These are phyloP conservation scores for Pachypanchax playfairii DNA, from an alignment of 2,113 vertebrate species.

Conservation along the genomic window DNA sequence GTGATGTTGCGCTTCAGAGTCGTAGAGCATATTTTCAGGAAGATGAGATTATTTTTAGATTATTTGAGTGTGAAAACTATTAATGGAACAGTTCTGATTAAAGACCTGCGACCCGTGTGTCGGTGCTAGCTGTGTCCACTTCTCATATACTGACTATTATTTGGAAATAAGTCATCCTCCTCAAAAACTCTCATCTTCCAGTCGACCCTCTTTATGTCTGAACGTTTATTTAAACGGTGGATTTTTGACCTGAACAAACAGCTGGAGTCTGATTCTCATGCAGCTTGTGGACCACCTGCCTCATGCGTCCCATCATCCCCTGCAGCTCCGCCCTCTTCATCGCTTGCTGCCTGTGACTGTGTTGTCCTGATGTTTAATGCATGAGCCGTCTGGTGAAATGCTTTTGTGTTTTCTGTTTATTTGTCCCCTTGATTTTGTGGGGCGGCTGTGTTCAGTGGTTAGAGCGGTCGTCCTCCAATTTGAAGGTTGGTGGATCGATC, in stretches of 20 bases:
- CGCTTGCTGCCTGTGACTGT: conserved; percentile 19
- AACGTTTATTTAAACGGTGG: not conserved
- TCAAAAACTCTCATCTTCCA: not conserved
- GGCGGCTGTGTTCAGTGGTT: conserved; percentile 27
- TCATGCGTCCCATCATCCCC: conserved; percentile 3
- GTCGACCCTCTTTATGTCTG: not conserved
- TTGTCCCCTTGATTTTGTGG: not conserved
- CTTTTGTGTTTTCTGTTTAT: conserved; percentile 16
- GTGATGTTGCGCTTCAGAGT: too few species aligned
- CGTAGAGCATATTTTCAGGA: too few species aligned
- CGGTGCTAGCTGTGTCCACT: too few species aligned
- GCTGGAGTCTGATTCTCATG: conserved; percentile 1
- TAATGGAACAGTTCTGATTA: too few species aligned
- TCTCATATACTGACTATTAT: too few species aligned
- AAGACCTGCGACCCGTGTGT: too few species aligned
- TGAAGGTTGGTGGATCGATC: too few species aligned
- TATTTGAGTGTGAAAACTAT: too few species aligned
- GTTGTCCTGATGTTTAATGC: conserved; percentile 43
- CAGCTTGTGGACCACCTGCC: conserved; percentile 20
- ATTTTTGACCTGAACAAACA: not conserved
- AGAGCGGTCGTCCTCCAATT: too few species aligned
- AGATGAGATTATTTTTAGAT: too few species aligned
- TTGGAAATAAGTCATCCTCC: too few species aligned
- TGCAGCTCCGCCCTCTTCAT: conserved; percentile 22
- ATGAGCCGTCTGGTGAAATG: conserved; percentile 38